These are phyloP conservation scores for Marmota monax DNA, from an alignment of 2,113 vertebrate genomes.

Conservation along the genomic window DNA sequence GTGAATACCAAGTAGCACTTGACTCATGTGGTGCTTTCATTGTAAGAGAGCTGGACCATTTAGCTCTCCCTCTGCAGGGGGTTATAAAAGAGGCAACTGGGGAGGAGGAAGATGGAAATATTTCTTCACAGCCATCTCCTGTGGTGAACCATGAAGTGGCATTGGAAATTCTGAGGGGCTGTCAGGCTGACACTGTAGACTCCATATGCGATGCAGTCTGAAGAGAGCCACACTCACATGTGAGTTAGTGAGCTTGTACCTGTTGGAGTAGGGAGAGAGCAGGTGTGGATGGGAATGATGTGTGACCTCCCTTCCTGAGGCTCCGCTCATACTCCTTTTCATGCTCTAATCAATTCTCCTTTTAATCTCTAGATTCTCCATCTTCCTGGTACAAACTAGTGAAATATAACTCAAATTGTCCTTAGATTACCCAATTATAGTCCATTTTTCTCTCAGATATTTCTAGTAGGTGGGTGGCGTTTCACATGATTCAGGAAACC, in stretches of 20 bases:
- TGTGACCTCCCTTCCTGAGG: neutral
- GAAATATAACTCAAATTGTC: neutral
- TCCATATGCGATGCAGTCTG: neutral
- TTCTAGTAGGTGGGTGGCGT: neutral
- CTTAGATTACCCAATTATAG: neutral
- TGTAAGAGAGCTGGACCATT: slow-evolving; percentile 70
- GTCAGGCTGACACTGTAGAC: neutral
- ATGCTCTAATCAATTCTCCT: neutral
- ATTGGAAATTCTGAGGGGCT: neutral
- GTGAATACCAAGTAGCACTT: slow-evolving; percentile 70
- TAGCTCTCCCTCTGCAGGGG: slow-evolving; percentile 69
- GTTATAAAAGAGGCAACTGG: slow-evolving; percentile 59
- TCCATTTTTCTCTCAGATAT: neutral
- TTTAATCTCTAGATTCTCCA: neutral
- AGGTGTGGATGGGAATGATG: neutral
- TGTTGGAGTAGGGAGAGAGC: neutral
- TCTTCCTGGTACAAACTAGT: neutral
- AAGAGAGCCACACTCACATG: neutral
- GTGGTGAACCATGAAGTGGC: slow-evolving; percentile 68
- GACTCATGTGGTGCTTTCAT: slow-evolving; percentile 74
- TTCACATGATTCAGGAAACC: neutral
- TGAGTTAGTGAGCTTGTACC: neutral
- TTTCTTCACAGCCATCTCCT: slow-evolving; percentile 80
- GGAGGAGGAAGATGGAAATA: slow-evolving; percentile 32
- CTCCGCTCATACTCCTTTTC: neutral